A percentile compares a stretch with the other conserved stretches of the same genome.
phyloP scores from a whole-genome alignment of 2,797 vertebrate species.

The Tragelaphus oryx region DNA sequence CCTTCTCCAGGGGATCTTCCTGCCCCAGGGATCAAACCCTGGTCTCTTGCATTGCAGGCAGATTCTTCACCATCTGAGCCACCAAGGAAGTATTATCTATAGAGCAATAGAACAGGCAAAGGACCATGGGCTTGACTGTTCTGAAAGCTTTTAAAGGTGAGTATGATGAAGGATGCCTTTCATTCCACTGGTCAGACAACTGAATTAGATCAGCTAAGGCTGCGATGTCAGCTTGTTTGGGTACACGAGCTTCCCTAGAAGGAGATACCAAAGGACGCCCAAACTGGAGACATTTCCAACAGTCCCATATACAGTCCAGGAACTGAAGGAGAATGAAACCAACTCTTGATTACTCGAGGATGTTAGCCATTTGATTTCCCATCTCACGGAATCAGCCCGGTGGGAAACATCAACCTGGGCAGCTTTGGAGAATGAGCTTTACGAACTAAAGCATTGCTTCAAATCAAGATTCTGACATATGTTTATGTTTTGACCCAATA shows the following conservation, averaged over 20 bases:
- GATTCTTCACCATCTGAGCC: not conserved
- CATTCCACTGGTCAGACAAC: not conserved
- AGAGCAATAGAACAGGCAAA: not conserved
- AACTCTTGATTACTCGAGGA: not conserved
- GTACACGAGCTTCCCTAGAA: not conserved
- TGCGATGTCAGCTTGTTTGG: not conserved
- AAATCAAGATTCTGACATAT: not conserved
- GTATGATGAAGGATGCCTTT: not conserved
- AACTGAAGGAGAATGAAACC: not conserved
- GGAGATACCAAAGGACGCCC: not conserved
- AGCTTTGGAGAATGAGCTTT: not conserved
- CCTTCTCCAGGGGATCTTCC: not conserved
- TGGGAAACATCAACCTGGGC: not conserved
- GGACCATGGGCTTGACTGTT: not conserved
- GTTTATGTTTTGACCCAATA: not conserved
- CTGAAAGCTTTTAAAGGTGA: not conserved
- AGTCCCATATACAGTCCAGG: not conserved
- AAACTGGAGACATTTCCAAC: not conserved
- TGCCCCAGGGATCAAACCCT: not conserved
- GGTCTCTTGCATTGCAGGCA: not conserved
- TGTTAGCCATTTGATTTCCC: not conserved
- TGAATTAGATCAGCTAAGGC: not conserved
- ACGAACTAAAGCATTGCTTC: not conserved
- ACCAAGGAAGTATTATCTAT: not conserved
- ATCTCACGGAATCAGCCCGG: not conserved